These are phyloP conservation scores for Cynoglossus semilaevis DNA, from an alignment of 2,113 vertebrate genomes.

Conservation along the genomic window DNA sequence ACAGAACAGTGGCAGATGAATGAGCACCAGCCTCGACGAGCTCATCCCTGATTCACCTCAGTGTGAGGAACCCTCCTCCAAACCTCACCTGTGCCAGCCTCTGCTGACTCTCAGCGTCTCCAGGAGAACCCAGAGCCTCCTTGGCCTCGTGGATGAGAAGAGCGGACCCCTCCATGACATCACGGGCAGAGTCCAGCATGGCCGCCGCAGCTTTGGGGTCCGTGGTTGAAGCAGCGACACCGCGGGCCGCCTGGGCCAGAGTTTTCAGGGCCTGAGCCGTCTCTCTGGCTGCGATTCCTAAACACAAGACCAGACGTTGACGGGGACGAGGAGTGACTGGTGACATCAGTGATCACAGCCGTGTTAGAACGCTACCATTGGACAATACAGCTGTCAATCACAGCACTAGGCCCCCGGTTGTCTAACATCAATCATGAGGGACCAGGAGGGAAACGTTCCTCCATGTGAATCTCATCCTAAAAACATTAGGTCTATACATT, in stretches of 20 bases:
- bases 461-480: too few relatives aligned
- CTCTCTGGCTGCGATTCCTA: slow-evolving; percentile 95
- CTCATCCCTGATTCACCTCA: neutral
- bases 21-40: too few relatives aligned
- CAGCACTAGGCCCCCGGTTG: too few relatives aligned
- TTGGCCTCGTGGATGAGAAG: slow-evolving; percentile 96
- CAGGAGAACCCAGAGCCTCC: slow-evolving; percentile 86
- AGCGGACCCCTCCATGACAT: slow-evolving; percentile 96
- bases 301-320: slow-evolving; percentile 3
- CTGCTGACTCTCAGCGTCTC: slow-evolving; percentile 94
- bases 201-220: slow-evolving; percentile 84
- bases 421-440: too few relatives aligned
- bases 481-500: too few relatives aligned
- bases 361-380: too few relatives aligned
- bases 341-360: too few relatives aligned
- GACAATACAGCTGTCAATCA: too few relatives aligned
- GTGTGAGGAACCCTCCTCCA: neutral
- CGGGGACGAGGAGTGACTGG: neutral
- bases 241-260: slow-evolving; percentile 90
- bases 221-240: slow-evolving; percentile 87
- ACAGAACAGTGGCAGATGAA: slow-evolving; percentile 18
- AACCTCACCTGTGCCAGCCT: slow-evolving; percentile 90
- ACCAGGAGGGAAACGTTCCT: too few relatives aligned
- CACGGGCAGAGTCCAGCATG: slow-evolving; percentile 92
- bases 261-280: slow-evolving; percentile 93